phyloP scores from a whole-genome alignment of 2,888 invertebrate species.

The Tetanocera ferruginea region DNA sequence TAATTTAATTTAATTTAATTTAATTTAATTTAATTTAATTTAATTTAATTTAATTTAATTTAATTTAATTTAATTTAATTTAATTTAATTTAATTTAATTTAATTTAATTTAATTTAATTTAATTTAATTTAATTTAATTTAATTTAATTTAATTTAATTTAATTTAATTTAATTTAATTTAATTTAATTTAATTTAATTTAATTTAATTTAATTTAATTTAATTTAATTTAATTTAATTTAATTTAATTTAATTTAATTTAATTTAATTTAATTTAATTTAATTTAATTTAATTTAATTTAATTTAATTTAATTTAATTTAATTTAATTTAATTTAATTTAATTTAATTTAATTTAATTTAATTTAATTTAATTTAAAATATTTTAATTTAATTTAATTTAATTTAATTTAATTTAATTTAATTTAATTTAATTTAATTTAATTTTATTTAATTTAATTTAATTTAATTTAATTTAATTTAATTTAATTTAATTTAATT shows the following conservation, averaged over 20 bases:
- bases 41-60: not conserved
- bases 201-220: constrained; percentile 41
- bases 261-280: not conserved
- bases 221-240: not conserved
- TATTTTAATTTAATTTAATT: not conserved
- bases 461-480: not conserved
- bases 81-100: not conserved
- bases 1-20: not conserved
- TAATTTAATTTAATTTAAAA: not conserved
- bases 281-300: not conserved
- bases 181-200: not conserved
- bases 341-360: not conserved
- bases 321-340: not conserved
- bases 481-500: not conserved
- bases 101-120: not conserved
- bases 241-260: not conserved
- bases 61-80: not conserved
- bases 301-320: not conserved
- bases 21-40: not conserved
- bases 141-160: constrained; percentile 15
- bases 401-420: not conserved
- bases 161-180: constrained; percentile 12
- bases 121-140: constrained; percentile 3
- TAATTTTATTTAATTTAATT: not conserved
- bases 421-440: not conserved